phyloP scores from a whole-genome alignment of 2,888 invertebrate genomes.

The Spilarctia lutea region DNA sequence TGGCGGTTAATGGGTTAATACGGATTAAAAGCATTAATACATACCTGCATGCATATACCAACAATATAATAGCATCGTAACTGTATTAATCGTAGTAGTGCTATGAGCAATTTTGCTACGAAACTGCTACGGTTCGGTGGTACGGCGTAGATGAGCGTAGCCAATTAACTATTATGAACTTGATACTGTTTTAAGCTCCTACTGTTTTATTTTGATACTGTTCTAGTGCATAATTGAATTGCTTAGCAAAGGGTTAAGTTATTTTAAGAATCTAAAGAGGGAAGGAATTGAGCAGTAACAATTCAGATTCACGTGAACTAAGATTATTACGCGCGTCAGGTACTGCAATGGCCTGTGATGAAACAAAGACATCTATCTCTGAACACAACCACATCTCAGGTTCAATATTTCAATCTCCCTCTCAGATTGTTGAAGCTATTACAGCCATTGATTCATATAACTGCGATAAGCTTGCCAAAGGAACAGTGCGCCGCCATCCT shows the following conservation, averaged over 20 bases:
- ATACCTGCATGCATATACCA: background rate
- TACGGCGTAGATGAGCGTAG: constrained; percentile 4
- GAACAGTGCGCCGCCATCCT: constrained; percentile 41
- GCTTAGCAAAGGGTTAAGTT: background rate
- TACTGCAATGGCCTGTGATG: background rate
- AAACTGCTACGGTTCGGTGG: background rate
- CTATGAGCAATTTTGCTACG: constrained; percentile 8
- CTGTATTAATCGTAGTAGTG: constrained; percentile 6
- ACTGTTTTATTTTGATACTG: background rate
- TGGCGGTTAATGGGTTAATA: no score
- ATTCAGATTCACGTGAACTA: no score
- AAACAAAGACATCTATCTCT: background rate
- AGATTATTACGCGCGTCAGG: no score
- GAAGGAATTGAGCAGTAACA: background rate
- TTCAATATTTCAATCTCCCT: background rate
- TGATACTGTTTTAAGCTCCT: background rate
- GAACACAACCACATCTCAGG: background rate
- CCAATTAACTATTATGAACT: background rate
- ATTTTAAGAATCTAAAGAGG: background rate
- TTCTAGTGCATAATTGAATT: background rate
- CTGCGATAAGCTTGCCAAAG: constrained; percentile 44
- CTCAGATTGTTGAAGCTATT: constrained; percentile 37
- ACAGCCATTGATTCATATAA: constrained; percentile 54
- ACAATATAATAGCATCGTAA: background rate
- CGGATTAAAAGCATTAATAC: background rate